phyloP scores from a whole-genome alignment of 2,888 invertebrate genomes.

The Parnassius apollo region DNA sequence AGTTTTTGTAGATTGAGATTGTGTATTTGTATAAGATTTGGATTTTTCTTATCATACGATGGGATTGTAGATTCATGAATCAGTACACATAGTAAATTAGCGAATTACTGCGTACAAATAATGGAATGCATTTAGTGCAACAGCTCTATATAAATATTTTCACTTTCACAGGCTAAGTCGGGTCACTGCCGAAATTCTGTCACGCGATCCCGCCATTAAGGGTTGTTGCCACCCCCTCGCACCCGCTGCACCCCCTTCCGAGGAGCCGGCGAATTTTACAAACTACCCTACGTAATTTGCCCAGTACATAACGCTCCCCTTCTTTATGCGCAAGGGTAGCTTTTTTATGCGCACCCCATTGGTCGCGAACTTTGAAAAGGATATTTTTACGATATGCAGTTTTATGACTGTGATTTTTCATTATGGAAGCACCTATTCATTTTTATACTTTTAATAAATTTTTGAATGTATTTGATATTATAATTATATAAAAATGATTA shows the following conservation, averaged over 20 bases:
- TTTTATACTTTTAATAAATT: slow-evolving; percentile 16
- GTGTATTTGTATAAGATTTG: no score
- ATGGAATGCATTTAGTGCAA: slow-evolving; percentile 30
- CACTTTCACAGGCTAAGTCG: slow-evolving; percentile 74
- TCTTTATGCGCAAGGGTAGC: slow-evolving; percentile 47
- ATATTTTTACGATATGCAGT: slow-evolving; percentile 60
- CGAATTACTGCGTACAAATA: slow-evolving; percentile 10
- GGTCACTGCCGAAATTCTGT: slow-evolving; percentile 80
- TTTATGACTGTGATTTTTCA: slow-evolving; percentile 51
- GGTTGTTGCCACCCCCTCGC: slow-evolving; percentile 60
- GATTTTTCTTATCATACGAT: no score
- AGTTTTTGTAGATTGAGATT: no score
- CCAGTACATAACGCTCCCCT: slow-evolving; percentile 57
- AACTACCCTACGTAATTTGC: slow-evolving; percentile 72
- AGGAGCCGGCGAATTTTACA: slow-evolving; percentile 74
- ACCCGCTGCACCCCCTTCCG: slow-evolving; percentile 39
- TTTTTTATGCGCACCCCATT: slow-evolving; percentile 55
- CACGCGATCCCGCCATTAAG: slow-evolving; percentile 80
- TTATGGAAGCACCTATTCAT: slow-evolving; percentile 29
- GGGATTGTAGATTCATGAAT: no score
- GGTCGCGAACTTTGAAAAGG: slow-evolving; percentile 46
- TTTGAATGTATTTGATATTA: no score
- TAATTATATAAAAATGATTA: no score
- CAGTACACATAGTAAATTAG: no score
- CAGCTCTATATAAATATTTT: slow-evolving; percentile 70